phyloP scores from a whole-genome alignment of 2,888 invertebrate genomes.

The Spisula subtruncata region DNA sequence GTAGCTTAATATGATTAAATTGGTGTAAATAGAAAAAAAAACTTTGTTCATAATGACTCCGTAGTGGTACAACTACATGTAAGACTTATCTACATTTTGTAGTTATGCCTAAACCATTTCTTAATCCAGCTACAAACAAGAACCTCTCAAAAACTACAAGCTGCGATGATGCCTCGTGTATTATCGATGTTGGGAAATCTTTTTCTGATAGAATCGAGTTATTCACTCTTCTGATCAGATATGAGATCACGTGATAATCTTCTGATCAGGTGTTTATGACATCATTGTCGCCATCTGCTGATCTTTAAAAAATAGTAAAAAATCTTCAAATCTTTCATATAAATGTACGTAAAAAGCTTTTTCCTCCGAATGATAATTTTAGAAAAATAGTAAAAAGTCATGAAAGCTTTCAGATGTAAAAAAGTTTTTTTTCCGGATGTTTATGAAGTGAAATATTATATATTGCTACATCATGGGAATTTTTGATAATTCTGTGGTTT shows the following conservation, averaged over 20 bases:
- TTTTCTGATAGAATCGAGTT: neutral
- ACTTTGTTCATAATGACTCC: too few species aligned
- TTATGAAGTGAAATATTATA: too few species aligned
- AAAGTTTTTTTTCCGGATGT: too few species aligned
- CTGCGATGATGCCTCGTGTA: neutral
- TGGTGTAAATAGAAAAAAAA: too few species aligned
- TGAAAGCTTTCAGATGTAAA: too few species aligned
- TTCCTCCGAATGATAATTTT: neutral
- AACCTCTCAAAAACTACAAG: neutral
- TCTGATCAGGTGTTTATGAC: conserved; percentile 11
- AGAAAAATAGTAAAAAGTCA: neutral
- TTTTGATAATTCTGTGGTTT: neutral
- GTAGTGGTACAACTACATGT: neutral
- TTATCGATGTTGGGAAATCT: neutral
- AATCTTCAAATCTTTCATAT: neutral
- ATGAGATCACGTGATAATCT: neutral
- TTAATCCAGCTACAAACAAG: neutral
- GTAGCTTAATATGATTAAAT: too few species aligned
- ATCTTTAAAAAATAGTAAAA: conserved; percentile 16
- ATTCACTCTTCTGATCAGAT: neutral
- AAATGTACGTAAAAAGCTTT: neutral
- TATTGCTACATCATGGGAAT: too few species aligned
- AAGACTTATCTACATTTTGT: neutral
- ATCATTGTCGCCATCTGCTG: conserved; percentile 11
- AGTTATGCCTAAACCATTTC: too few species aligned